Evolutionary conservation across 2,797 vertebrate species (phyloP).

Genomic region (Acanthis flammea): DNA sequence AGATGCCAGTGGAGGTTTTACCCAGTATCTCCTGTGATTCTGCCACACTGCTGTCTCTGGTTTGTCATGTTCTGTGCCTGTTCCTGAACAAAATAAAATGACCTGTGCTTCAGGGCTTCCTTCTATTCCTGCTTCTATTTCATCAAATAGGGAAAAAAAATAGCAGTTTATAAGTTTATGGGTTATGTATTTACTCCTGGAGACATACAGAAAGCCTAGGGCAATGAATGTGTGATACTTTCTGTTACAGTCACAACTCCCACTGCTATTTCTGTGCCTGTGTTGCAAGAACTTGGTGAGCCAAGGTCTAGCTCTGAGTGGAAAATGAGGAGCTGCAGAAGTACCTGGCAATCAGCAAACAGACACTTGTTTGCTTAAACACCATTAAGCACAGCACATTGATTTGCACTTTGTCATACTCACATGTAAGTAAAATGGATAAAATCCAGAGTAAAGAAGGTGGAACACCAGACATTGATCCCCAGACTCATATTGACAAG

Average conservation of each 20-base stretch:
- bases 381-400: background rate
- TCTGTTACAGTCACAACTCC: background rate
- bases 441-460: background rate
- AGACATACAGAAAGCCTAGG: background rate
- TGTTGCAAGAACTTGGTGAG: background rate
- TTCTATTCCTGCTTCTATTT: background rate
- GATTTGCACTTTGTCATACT: background rate
- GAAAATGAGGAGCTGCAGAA: background rate
- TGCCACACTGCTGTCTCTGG: background rate
- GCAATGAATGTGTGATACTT: background rate
- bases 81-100: background rate
- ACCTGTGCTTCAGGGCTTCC: background rate
- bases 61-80: background rate
- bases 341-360: background rate
- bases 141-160: background rate
- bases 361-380: background rate
- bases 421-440: background rate
- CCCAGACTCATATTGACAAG: slow-evolving; percentile 7
- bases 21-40: background rate
- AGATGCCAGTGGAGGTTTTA: background rate
- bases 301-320: background rate
- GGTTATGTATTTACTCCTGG: background rate
- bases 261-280: background rate
- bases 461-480: background rate
- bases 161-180: background rate